These are phyloP conservation scores for Nomada hirtipes DNA, from an alignment of 2,888 invertebrate species.

Conservation along the genomic window DNA sequence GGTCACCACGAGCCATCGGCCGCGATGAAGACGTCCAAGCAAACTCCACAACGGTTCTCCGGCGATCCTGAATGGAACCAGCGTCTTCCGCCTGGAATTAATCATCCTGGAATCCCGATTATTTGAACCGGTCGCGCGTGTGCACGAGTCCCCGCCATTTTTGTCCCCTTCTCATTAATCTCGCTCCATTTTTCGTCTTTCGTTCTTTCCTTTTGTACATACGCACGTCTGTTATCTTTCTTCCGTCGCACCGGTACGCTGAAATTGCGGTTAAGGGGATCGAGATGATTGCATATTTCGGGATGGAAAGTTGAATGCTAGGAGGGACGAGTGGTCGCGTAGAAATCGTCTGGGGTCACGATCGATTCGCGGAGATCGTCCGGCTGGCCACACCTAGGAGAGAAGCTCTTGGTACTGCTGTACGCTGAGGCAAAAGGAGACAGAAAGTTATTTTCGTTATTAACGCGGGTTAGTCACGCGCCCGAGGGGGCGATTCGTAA, in stretches of 20 bases:
- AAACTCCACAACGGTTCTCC: conserved; percentile 47
- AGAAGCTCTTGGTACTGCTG: conserved; percentile 4
- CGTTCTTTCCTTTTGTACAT: too few relatives aligned
- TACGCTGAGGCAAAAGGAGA: conserved; percentile 13
- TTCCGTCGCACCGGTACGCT: neutral
- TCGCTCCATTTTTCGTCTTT: neutral
- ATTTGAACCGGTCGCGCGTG: conserved; percentile 50
- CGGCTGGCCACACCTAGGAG: conserved; percentile 57
- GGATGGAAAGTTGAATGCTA: neutral
- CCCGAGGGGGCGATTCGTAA: conserved; percentile 49
- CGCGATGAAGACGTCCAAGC: conserved; percentile 54
- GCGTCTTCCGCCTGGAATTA: conserved; percentile 59
- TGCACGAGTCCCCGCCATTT: conserved; percentile 8
- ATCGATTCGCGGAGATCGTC: conserved; percentile 48
- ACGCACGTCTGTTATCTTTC: too few relatives aligned
- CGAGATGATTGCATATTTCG: conserved; percentile 7
- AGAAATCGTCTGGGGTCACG: conserved; percentile 41
- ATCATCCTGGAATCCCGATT: conserved; percentile 56
- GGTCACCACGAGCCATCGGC: conserved; percentile 45
- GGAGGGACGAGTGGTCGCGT: conserved; percentile 1
- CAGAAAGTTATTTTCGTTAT: conserved; percentile 46
- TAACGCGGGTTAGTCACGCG: conserved; percentile 57
- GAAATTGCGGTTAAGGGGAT: neutral
- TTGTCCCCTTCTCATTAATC: neutral
- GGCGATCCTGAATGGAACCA: conserved; percentile 49